Percentiles rank a stretch among this genome's conserved stretches.
phyloP scores from a whole-genome alignment of 2,797 vertebrate genomes.

The Nannoperca australis region DNA sequence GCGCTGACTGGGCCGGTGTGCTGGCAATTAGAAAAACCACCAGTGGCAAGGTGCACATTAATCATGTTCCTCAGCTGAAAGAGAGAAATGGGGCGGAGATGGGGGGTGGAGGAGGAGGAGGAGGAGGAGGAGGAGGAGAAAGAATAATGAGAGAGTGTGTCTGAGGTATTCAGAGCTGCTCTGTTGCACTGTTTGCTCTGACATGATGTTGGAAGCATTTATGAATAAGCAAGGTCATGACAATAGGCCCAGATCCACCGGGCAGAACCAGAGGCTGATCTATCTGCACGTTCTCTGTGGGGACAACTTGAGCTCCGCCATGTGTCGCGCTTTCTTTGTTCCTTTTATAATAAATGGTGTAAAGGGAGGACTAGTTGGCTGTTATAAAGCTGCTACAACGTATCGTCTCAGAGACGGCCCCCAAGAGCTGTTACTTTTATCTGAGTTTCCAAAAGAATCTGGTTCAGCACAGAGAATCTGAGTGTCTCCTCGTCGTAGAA shows the following conservation, averaged over 20 bases:
- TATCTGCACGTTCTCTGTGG: slow-evolving; percentile 31
- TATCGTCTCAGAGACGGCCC: slow-evolving; percentile 6
- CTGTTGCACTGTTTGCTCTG: slow-evolving; percentile 68
- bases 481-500: no score
- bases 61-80: slow-evolving; percentile 84
- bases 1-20: slow-evolving; percentile 83
- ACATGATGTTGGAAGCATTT: slow-evolving; percentile 73
- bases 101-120: slow-evolving; percentile 52
- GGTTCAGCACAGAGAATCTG: no score
- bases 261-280: slow-evolving; percentile 51
- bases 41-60: slow-evolving; percentile 84
- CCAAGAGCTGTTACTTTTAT: slow-evolving; percentile 6
- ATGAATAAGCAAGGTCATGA: slow-evolving; percentile 76
- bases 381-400: slow-evolving; percentile 6
- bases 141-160: slow-evolving; percentile 79
- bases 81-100: slow-evolving; percentile 81
- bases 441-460: no score
- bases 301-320: slow-evolving; percentile 45
- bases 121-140: slow-evolving; percentile 39
- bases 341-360: slow-evolving; percentile 4
- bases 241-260: slow-evolving; percentile 58
- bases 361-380: neutral
- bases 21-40: slow-evolving; percentile 87
- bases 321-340: slow-evolving; percentile 55
- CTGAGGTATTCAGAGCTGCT: slow-evolving; percentile 77